phyloP scores from a whole-genome alignment of 1,140 invertebrate genomes.

The Bacillus rossius region DNA sequence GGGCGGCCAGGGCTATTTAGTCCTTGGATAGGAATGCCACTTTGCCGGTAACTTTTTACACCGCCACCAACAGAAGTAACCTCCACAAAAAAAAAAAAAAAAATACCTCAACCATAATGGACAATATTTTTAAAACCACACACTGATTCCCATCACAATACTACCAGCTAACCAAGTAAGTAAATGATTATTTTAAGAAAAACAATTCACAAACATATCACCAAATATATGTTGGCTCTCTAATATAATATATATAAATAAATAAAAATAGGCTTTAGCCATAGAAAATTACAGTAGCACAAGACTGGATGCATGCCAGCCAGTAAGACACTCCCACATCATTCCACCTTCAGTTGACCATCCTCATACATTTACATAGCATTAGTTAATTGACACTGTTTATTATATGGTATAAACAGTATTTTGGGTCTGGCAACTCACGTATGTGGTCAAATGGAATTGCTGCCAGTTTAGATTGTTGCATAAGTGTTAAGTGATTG shows the following conservation, averaged over 20 bases:
- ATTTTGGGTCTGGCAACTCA: too few relatives aligned
- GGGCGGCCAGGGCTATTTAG: neutral
- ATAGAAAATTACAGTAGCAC: too few relatives aligned
- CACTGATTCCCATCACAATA: neutral
- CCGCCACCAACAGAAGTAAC: constrained; percentile 13
- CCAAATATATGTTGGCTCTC: neutral
- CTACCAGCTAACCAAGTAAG: neutral
- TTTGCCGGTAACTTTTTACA: constrained; percentile 7
- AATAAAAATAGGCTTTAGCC: too few relatives aligned
- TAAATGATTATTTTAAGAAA: neutral
- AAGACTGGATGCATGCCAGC: too few relatives aligned
- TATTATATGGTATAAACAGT: too few relatives aligned
- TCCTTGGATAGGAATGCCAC: neutral
- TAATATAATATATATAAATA: neutral
- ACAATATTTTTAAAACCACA: neutral
- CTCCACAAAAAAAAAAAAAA: neutral
- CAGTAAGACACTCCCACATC: too few relatives aligned
- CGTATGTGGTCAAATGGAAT: too few relatives aligned
- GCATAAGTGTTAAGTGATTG: too few relatives aligned
- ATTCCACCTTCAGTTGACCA: too few relatives aligned
- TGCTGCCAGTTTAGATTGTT: too few relatives aligned
- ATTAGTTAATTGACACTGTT: too few relatives aligned
- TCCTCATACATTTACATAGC: too few relatives aligned
- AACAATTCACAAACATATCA: neutral
- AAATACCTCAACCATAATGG: neutral